Evolutionary conservation across 2,797 vertebrate species (phyloP), one percentile per base, ranked within the genome.

Genomic region (Esox masquinongy): DNA sequence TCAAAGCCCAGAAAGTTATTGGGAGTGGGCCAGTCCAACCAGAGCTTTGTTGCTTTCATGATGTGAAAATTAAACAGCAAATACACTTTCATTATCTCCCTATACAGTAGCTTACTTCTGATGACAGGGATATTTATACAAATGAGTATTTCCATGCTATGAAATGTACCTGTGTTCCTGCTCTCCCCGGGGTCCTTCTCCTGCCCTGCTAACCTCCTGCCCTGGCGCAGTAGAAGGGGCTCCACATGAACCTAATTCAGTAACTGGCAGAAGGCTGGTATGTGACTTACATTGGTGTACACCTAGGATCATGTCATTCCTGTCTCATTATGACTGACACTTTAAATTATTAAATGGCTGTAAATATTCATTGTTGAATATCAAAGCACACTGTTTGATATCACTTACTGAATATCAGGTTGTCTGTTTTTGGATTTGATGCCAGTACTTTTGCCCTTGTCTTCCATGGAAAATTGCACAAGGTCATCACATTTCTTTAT

Each of bases 111-210:
- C 56, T 8, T n/a, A n/a, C 53, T 53, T n/a, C 22, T 12, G 56
- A 14, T 24, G 12, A 61, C 22, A 12, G 11, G 56, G 56, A 61
- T 24, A 17, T 59, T 24, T 24, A 59, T 11, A 59, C 56, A 3
- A 66, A 61, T 68, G 36, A 71, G 24, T 6, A 11, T 47, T 66
- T 56, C n/a, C 53, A n/a, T 22, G 19, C 53, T 8, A n/a, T n/a
- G 53, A 56, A 56, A 11, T 47, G 22, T 26, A 53, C 17, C 24
- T 61, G 53, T 24, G 34, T 95, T 95, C 80, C 83, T 93, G 26
- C 90, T 98, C 68, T 94, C 95, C n/a, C 94, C 94, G 73, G 96
- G 97, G 9, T 61, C 80, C 0, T 89, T 98, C 87, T 93, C 92
- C 5, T 94, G 93, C 8, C 91, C 96, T 0, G 76, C 93, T 1